phyloP scores from a whole-genome alignment of 1,140 invertebrate species.

The Hetaerina americana region DNA sequence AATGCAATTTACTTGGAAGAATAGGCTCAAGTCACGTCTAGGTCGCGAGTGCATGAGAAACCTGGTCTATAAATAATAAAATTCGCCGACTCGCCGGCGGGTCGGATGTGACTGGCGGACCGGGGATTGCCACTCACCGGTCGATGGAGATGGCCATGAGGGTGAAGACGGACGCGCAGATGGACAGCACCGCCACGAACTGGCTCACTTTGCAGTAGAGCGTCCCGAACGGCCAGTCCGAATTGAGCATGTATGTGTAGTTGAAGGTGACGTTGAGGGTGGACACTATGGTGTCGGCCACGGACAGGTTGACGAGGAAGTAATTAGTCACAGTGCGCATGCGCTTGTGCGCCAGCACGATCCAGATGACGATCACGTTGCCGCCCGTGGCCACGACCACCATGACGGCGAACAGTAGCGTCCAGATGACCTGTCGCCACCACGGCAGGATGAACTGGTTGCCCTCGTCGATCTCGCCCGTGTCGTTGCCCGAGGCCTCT shows the following conservation, averaged over 20 bases:
- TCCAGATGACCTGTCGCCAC: constrained; percentile 79
- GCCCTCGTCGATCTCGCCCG: not conserved
- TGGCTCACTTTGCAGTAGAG: constrained; percentile 89
- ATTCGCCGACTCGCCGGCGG: too few species aligned
- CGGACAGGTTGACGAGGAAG: constrained; percentile 86
- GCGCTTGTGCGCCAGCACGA: constrained; percentile 75
- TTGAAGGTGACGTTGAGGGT: constrained; percentile 88
- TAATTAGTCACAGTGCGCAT: constrained; percentile 95
- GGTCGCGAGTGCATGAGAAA: too few species aligned
- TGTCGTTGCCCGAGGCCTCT: not conserved
- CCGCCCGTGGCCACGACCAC: constrained; percentile 83
- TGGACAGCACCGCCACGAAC: constrained; percentile 82
- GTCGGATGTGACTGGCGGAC: too few species aligned
- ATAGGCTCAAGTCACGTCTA: too few species aligned
- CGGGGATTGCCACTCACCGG: constrained; percentile 51
- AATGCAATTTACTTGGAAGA: too few species aligned
- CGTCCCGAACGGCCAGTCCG: constrained; percentile 86
- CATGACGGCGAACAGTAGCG: constrained; percentile 69
- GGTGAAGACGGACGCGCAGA: constrained; percentile 87
- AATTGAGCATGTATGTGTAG: constrained; percentile 83
- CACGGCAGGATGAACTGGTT: constrained; percentile 57
- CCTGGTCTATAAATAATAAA: too few species aligned
- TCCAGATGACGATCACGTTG: constrained; percentile 91
- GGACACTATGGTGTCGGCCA: constrained; percentile 84
- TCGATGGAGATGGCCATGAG: constrained; percentile 93